Conservation (phyloP, 2,113 vertebrate genomes). For the Neotragus pygmaeus region DNA sequence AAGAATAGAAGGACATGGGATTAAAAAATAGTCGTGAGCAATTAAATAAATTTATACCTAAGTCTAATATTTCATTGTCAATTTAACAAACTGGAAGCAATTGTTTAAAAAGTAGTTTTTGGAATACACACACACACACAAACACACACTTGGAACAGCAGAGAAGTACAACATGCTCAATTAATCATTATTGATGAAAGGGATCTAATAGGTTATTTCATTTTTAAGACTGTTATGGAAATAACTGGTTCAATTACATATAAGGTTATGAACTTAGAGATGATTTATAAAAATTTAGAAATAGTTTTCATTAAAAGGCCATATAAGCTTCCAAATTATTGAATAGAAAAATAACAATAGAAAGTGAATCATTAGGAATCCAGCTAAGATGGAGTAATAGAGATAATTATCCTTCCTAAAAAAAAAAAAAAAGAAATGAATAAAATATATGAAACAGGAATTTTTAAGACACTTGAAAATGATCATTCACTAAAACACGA, state of each 20-base stretch:
- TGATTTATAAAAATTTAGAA: background rate
- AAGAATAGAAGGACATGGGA: background rate
- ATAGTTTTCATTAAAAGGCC: background rate
- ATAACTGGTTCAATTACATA: background rate
- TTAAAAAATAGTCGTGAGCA: background rate
- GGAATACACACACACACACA: background rate
- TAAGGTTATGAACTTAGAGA: background rate
- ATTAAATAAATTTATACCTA: background rate
- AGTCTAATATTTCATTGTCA: background rate
- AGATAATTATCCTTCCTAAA: background rate
- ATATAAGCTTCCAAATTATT: background rate
- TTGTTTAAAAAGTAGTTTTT: background rate
- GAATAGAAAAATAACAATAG: background rate
- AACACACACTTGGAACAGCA: background rate
- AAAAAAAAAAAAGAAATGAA: background rate
- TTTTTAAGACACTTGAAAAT: background rate
- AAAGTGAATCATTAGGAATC: background rate
- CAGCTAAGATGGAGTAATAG: background rate
- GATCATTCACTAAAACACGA: background rate
- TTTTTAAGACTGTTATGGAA: background rate
- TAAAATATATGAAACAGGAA: background rate
- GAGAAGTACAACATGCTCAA: background rate
- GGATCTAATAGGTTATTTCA: background rate
- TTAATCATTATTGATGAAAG: background rate
- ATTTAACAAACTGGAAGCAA: background rate